Conservation (phyloP, 2,113 vertebrate genomes). For the human (Homo sapiens) region GRCh38 chr18:76564001-76564500, state of each 20-base stretch:
- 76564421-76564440: rapidly evolving
- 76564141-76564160: neutral
- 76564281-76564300: neutral
- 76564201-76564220: neutral
- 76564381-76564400: rapidly evolving
- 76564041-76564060: neutral
- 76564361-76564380: rapidly evolving
- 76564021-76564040: rapidly evolving
- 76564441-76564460: rapidly evolving
- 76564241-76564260: neutral
- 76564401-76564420: rapidly evolving
- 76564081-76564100: neutral
- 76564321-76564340: neutral
- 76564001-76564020: rapidly evolving
- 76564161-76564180: neutral
- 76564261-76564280: too few relatives aligned
- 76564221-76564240: neutral
- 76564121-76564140: neutral
- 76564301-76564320: neutral
- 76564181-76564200: neutral
- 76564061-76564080: too few relatives aligned
- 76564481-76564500: neutral
- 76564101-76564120: neutral
- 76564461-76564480: rapidly evolving
- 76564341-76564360: neutral